Evolutionary conservation across 2,888 invertebrate genomes (phyloP).

Genomic region (Aphidius colemani): DNA sequence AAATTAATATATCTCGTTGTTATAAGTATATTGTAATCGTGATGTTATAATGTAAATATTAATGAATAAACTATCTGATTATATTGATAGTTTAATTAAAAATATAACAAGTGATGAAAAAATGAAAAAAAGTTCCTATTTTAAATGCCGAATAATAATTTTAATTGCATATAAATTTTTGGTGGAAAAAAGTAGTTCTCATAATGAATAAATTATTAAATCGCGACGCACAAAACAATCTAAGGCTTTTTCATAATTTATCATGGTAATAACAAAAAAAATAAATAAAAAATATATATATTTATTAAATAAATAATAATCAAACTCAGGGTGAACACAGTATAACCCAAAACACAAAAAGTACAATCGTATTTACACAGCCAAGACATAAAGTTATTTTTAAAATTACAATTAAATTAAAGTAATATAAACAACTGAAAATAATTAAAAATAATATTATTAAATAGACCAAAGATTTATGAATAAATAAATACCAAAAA

Average conservation of each 20-base stretch:
- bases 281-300: conserved; percentile 30
- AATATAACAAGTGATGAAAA: conserved; percentile 50
- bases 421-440: conserved; percentile 15
- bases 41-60: conserved; percentile 47
- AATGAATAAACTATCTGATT: conserved; percentile 41
- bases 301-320: conserved; percentile 31
- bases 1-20: conserved; percentile 46
- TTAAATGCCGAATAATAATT: conserved; percentile 44
- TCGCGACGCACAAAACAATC: conserved; percentile 24
- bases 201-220: conserved; percentile 14
- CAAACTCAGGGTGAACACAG: conserved; percentile 58
- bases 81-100: conserved; percentile 34
- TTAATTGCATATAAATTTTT: not conserved
- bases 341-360: conserved; percentile 56
- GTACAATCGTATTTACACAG: conserved; percentile 60
- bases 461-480: conserved; percentile 16
- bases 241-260: conserved; percentile 19
- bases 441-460: conserved; percentile 12
- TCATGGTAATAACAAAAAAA: conserved; percentile 17
- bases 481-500: conserved; percentile 21
- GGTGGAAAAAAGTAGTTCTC: conserved; percentile 1
- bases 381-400: conserved; percentile 50
- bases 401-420: conserved; percentile 34
- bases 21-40: conserved; percentile 47
- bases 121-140: conserved; percentile 54